phyloP scores from a whole-genome alignment of 2,888 invertebrate species.

The Sabatieria punctata region DNA sequence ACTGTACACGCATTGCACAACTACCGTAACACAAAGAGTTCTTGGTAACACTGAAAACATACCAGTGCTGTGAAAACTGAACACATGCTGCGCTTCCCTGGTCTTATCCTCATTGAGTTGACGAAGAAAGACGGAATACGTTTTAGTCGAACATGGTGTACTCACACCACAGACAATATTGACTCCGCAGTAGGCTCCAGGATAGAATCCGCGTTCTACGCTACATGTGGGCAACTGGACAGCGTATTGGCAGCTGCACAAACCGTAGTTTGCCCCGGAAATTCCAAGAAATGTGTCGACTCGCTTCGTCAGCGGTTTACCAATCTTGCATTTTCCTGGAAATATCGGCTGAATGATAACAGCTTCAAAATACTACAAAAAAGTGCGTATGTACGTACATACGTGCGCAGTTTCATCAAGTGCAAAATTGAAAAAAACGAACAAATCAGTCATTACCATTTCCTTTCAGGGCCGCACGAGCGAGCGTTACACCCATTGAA shows the following conservation, averaged over 20 bases:
- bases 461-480: constrained; percentile 15
- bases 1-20: no score
- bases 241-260: constrained; percentile 16
- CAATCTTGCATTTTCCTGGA: neutral
- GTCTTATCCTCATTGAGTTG: neutral
- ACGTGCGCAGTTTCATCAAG: no score
- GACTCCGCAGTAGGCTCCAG: neutral
- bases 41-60: no score
- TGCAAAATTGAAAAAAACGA: no score
- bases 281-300: constrained; percentile 15
- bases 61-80: neutral
- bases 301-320: neutral
- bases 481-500: constrained; percentile 19
- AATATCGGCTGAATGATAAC: no score
- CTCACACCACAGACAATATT: neutral
- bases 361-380: no score
- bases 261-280: constrained; percentile 19
- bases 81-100: neutral
- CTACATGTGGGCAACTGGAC: neutral
- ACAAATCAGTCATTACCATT: constrained; percentile 7
- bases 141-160: no score
- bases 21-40: no score
- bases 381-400: no score
- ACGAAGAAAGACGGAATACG: neutral
- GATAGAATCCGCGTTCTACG: neutral